Conservation (phyloP, 2,888 invertebrate species). For the Periphyllus acericola region DNA sequence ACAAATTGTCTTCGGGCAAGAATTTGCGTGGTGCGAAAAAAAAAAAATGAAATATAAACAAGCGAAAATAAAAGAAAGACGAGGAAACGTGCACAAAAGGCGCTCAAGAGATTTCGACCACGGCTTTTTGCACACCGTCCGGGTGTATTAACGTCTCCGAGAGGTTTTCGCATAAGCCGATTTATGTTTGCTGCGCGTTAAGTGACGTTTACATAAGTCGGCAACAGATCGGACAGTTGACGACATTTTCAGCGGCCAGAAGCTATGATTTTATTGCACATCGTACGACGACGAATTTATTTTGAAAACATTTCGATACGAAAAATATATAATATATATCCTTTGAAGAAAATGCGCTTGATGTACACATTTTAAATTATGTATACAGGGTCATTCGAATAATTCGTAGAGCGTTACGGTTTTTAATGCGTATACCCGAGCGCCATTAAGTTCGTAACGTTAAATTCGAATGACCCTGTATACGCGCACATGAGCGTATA, state of each 20-base stretch:
- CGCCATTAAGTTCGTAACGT: no score
- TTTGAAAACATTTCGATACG: neutral
- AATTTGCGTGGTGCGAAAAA: neutral
- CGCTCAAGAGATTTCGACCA: neutral
- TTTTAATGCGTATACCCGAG: neutral
- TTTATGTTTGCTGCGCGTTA: constrained; percentile 23
- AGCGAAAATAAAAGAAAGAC: neutral
- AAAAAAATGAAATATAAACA: neutral
- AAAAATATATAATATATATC: neutral
- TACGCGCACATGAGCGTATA: no score
- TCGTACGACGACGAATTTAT: neutral
- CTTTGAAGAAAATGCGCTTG: no score
- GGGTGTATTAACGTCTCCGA: constrained; percentile 30
- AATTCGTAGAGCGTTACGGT: neutral
- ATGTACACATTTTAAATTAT: neutral
- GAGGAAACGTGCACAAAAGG: neutral
- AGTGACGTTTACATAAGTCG: constrained; percentile 39
- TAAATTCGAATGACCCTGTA: no score
- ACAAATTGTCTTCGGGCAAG: neutral
- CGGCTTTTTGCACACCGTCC: constrained; percentile 34
- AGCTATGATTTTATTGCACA: neutral
- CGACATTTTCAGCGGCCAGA: constrained; percentile 11
- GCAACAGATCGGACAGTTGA: constrained; percentile 10
- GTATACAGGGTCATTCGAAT: neutral
- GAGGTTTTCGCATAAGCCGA: constrained; percentile 48